Percentiles rank a stretch among this genome's conserved stretches.
These are phyloP conservation scores for Glandiceps talaboti DNA, from an alignment of 53 echinoderm and acorn worm genomes.

Conservation along the genomic window DNA sequence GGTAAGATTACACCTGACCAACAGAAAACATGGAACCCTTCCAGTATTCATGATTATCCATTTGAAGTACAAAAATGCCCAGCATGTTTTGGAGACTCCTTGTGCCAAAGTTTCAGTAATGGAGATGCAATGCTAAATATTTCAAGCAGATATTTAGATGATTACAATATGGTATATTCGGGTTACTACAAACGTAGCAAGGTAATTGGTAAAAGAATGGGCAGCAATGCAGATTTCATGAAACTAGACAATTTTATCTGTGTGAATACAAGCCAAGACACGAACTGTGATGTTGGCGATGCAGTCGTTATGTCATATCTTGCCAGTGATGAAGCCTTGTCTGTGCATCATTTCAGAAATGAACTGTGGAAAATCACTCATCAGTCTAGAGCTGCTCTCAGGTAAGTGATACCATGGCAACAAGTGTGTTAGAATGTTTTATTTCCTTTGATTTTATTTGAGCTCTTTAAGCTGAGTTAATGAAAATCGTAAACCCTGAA, in stretches of 20 bases:
- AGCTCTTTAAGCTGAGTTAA: no score
- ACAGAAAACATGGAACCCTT: background rate
- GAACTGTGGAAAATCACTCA: background rate
- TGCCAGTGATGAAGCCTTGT: background rate
- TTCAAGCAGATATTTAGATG: background rate
- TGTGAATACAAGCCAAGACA: background rate
- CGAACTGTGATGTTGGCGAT: background rate
- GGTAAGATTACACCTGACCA: background rate
- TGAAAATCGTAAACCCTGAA: no score
- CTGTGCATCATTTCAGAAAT: background rate
- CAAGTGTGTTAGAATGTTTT: no score
- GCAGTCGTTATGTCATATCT: background rate
- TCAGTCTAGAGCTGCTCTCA: background rate
- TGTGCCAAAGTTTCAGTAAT: background rate
- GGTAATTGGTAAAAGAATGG: background rate
- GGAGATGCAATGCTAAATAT: background rate
- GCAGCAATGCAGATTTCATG: background rate
- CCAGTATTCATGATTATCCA: background rate
- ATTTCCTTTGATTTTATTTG: no score
- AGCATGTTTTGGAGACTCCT: background rate
- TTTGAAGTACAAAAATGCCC: background rate
- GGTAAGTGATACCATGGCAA: background rate
- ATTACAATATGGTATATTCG: background rate
- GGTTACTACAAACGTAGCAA: background rate
- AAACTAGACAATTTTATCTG: background rate